These are phyloP conservation scores for Metalampra italica DNA, from an alignment of 2,888 invertebrate genomes.

Conservation along the genomic window DNA sequence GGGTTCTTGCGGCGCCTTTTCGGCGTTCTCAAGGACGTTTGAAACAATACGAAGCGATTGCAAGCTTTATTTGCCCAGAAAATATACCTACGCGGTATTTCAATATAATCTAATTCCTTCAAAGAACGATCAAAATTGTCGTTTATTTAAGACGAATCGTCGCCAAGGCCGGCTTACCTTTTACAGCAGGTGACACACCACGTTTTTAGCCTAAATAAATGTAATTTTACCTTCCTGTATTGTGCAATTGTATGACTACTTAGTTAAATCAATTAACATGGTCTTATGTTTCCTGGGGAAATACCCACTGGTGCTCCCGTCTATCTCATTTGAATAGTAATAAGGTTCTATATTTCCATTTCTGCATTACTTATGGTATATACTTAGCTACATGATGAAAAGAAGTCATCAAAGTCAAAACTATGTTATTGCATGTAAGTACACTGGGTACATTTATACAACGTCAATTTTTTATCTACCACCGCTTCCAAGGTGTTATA, in stretches of 20 bases:
- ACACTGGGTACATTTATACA: too few species aligned
- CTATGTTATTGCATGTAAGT: too few species aligned
- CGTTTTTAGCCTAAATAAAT: neutral
- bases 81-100: constrained; percentile 28
- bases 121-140: constrained; percentile 12
- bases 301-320: too few species aligned
- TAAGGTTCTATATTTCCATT: too few species aligned
- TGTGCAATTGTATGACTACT: neutral
- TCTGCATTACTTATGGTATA: too few species aligned
- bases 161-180: neutral
- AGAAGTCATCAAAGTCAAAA: too few species aligned
- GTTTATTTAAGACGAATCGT: neutral
- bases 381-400: too few species aligned
- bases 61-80: constrained; percentile 32
- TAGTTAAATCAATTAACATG: too few species aligned
- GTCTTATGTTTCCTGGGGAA: too few species aligned
- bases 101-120: constrained; percentile 8
- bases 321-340: too few species aligned
- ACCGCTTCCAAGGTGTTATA: too few species aligned
- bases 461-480: too few species aligned
- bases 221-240: neutral
- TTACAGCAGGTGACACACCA: neutral
- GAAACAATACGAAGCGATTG: constrained; percentile 33
- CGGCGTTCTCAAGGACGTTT: constrained; percentile 52
- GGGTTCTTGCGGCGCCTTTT: constrained; percentile 20